Percentiles rank a stretch among this genome's conserved stretches.
Evolutionary conservation across 2,797 vertebrate genomes (phyloP).

Genomic region (Adrianichthys oophorus): DNA sequence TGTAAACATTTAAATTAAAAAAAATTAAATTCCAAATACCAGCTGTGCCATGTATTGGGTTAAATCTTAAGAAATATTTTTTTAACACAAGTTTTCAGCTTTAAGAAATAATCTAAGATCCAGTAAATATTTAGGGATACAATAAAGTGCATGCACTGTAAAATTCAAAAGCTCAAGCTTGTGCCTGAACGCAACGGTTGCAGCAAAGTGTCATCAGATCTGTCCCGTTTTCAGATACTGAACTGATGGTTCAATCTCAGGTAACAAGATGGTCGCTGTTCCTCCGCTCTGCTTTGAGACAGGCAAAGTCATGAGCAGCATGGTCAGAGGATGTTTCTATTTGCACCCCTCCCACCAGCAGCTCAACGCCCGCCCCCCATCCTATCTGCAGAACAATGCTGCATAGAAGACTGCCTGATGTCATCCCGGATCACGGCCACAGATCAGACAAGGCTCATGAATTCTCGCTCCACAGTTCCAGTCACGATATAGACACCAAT

Average conservation of each 20-base stretch:
- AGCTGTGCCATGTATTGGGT: no score
- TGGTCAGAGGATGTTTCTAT: conserved; percentile 49
- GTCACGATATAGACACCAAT: conserved; percentile 18
- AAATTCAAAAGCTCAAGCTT: no score
- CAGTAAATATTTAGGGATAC: no score
- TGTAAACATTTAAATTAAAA: no score
- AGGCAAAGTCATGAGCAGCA: conserved; percentile 18
- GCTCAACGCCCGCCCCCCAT: conserved; percentile 34
- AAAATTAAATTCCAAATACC: no score
- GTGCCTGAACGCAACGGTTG: no score
- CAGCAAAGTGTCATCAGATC: neutral
- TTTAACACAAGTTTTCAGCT: no score
- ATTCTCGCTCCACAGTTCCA: conserved; percentile 47
- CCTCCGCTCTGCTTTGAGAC: conserved; percentile 27
- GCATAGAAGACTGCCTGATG: conserved; percentile 65
- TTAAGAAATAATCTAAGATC: no score
- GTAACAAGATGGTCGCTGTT: conserved; percentile 19
- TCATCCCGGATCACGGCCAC: conserved; percentile 54
- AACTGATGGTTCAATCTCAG: neutral
- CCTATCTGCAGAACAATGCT: conserved; percentile 61
- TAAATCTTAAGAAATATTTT: no score
- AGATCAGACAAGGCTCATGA: conserved; percentile 50
- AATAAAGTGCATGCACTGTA: no score
- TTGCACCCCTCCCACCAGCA: conserved; percentile 42
- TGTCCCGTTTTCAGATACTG: neutral